Percentiles rank a stretch among this genome's conserved stretches.
phyloP scores from a whole-genome alignment of 2,797 vertebrate genomes.

The Brotula barbata region DNA sequence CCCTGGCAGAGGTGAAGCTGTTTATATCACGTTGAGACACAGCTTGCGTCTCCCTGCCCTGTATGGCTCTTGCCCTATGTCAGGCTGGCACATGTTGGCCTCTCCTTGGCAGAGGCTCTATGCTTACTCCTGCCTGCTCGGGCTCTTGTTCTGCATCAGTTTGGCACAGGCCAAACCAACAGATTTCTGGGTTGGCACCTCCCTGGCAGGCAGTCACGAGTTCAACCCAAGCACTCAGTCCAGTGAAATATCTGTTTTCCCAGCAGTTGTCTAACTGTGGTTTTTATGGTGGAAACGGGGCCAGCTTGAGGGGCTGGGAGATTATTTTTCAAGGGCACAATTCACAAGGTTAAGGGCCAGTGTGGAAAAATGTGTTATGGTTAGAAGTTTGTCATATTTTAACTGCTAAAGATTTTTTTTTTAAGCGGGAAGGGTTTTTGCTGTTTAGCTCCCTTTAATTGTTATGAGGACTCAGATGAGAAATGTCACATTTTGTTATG shows the following conservation, averaged over 20 bases:
- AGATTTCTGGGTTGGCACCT: constrained; percentile 35
- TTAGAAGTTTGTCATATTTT: constrained; percentile 1
- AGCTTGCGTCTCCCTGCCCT: constrained; percentile 44
- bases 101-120: constrained; percentile 58
- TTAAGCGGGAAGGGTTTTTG: not conserved
- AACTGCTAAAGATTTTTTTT: not conserved
- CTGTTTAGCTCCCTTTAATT: not conserved
- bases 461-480: constrained; percentile 8
- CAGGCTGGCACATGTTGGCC: constrained; percentile 52
- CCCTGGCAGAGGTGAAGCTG: constrained; percentile 65
- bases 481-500: constrained; percentile 7
- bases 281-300: constrained; percentile 14
- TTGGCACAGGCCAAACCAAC: constrained; percentile 33
- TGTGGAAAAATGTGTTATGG: not conserved
- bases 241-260: constrained; percentile 28
- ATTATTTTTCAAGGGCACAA: not conserved
- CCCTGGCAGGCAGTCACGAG: constrained; percentile 31
- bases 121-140: constrained; percentile 42
- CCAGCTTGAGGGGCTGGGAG: not conserved
- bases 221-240: constrained; percentile 23
- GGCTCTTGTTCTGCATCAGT: constrained; percentile 35
- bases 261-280: constrained; percentile 7
- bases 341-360: not conserved
- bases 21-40: constrained; percentile 56
- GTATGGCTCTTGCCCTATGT: constrained; percentile 49